phyloP scores from a whole-genome alignment of 2,888 invertebrate genomes.

The Cheilosia soror region DNA sequence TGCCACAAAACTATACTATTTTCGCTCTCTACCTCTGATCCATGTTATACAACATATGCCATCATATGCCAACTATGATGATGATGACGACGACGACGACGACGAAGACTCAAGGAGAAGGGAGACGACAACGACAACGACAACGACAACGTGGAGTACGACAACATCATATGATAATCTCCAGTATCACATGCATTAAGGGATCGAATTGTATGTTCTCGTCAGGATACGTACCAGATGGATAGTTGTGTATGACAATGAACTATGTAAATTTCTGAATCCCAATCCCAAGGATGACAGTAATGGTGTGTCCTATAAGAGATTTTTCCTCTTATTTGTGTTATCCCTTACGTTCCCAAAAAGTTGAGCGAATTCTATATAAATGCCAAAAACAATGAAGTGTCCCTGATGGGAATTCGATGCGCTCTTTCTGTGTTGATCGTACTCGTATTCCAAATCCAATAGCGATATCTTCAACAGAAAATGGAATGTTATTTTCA shows the following conservation, averaged over 20 bases:
- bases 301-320: conserved; percentile 34
- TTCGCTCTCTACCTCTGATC: conserved; percentile 37
- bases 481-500: conserved; percentile 11
- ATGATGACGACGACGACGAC: conserved; percentile 25
- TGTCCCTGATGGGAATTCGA: conserved; percentile 4
- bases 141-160: conserved; percentile 45
- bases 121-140: conserved; percentile 13
- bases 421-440: not conserved
- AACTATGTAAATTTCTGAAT: conserved; percentile 59
- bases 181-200: conserved; percentile 69
- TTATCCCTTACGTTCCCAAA: not conserved
- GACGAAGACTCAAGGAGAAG: conserved; percentile 28
- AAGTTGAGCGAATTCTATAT: conserved; percentile 32
- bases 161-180: conserved; percentile 72
- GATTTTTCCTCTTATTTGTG: conserved; percentile 16
- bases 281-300: conserved; percentile 18
- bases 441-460: not conserved
- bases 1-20: conserved; percentile 74
- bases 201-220: conserved; percentile 69
- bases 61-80: conserved; percentile 43
- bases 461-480: not conserved
- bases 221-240: conserved; percentile 57
- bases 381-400: conserved; percentile 40
- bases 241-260: conserved; percentile 48
- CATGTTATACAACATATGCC: conserved; percentile 49